A percentile compares a stretch with the other conserved stretches of the same genome.
Evolutionary conservation across 2,888 invertebrate species (phyloP).

Genomic region (Ennomos erosarius): DNA sequence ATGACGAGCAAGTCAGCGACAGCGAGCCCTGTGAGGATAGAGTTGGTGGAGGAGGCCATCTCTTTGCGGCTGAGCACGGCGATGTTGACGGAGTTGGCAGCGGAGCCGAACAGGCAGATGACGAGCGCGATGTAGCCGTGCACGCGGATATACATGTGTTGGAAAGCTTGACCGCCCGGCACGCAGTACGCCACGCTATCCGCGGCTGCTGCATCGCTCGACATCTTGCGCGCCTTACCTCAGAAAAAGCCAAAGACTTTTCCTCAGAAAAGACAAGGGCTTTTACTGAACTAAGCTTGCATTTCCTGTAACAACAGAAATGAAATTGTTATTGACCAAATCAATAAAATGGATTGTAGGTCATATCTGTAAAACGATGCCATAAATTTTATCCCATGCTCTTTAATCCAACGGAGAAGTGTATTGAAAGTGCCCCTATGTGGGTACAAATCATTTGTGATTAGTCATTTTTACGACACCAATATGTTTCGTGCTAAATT

Average conservation of each 20-base stretch:
- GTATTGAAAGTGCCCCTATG: slow-evolving; percentile 7
- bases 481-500: slow-evolving; percentile 22
- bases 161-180: slow-evolving; percentile 84
- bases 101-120: slow-evolving; percentile 95
- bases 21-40: slow-evolving; percentile 95
- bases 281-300: slow-evolving; percentile 6
- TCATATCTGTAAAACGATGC: too few species aligned
- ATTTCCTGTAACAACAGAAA: slow-evolving; percentile 33
- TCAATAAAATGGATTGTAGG: background rate
- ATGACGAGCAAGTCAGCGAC: slow-evolving; percentile 97
- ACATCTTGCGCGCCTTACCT: slow-evolving; percentile 43
- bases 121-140: slow-evolving; percentile 95
- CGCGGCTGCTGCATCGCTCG: slow-evolving; percentile 45
- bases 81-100: slow-evolving; percentile 95
- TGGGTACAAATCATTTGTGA: slow-evolving; percentile 18
- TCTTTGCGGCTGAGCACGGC: slow-evolving; percentile 95
- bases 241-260: slow-evolving; percentile 8
- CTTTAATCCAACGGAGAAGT: background rate
- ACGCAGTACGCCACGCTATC: slow-evolving; percentile 76
- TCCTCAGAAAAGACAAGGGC: slow-evolving; percentile 1
- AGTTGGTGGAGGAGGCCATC: slow-evolving; percentile 96
- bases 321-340: too few species aligned
- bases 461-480: slow-evolving; percentile 30
- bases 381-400: too few species aligned
- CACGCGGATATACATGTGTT: slow-evolving; percentile 87